Evolutionary conservation across 2,797 vertebrate genomes (phyloP).

Genomic region (Hoplostethus mediterraneus): DNA sequence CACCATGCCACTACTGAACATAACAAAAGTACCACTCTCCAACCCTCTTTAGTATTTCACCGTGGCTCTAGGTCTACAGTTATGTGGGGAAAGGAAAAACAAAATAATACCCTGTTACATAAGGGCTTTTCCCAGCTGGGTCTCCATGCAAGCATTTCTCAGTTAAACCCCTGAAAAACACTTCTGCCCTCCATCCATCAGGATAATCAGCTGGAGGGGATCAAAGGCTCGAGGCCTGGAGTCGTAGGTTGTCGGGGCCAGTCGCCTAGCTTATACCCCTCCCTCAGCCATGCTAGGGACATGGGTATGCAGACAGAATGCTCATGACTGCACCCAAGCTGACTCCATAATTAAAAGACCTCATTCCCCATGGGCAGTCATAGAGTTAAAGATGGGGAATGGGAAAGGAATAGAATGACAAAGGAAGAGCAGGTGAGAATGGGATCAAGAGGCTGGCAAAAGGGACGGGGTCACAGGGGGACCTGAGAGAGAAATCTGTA

Average conservation of each 20-base stretch:
- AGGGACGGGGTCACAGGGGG: slow-evolving; percentile 28
- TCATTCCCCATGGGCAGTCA: slow-evolving; percentile 14
- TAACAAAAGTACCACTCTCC: background rate
- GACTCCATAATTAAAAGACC: slow-evolving; percentile 38
- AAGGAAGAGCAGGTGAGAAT: slow-evolving; percentile 28
- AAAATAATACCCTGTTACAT: slow-evolving; percentile 64
- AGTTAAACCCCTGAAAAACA: slow-evolving; percentile 62
- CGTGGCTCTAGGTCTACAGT: slow-evolving; percentile 19
- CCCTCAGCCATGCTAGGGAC: slow-evolving; percentile 39
- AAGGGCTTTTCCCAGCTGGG: slow-evolving; percentile 64
- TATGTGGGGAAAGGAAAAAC: slow-evolving; percentile 49
- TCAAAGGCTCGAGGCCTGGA: slow-evolving; percentile 73
- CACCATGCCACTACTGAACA: background rate
- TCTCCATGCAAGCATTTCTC: slow-evolving; percentile 68
- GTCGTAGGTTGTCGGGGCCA: slow-evolving; percentile 57
- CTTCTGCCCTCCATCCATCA: slow-evolving; percentile 61
- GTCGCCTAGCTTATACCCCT: slow-evolving; percentile 43
- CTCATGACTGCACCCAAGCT: slow-evolving; percentile 26
- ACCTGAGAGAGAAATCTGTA: slow-evolving; percentile 37
- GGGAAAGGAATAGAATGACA: slow-evolving; percentile 49
- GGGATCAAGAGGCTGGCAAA: slow-evolving; percentile 64
- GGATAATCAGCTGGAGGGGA: slow-evolving; percentile 73
- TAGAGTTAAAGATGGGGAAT: slow-evolving; percentile 43
- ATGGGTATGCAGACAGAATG: slow-evolving; percentile 47
- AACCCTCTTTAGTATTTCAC: background rate